Base-by-base conservation (phyloP, 2,888 invertebrate genomes). In the Lycia hirtaria region DNA sequence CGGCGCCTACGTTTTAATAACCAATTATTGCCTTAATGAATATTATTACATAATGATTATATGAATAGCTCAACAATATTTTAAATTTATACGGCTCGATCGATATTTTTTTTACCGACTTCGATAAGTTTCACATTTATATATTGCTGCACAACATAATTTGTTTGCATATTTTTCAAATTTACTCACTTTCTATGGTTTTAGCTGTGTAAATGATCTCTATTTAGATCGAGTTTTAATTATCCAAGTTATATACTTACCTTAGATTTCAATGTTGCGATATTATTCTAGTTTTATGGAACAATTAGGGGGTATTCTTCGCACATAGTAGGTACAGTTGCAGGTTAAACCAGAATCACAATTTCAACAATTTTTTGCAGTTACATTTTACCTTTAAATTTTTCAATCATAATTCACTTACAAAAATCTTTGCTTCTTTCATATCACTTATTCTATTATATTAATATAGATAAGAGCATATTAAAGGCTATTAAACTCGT, bases 401-500 rank as follows among this genome's bases (percentile, higher is more conserved):
- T 26, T 9, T 26, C 9, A 1, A 6, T 26, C 6, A 3, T 26
- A 26, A 30, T 10, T 30, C 12, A 30, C 1, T 35, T n/a, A n/a
- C n/a, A n/a, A 19, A 35, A 19, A 17, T 10, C 19, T 2, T 35
- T 35, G 7, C 10, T 38, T n/a, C 12, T 7, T 12, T 41, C 10
- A 17, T 9, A 26, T 17, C 19, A 30, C 20, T 30, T 17, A 30
- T 30, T 19, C 20, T 20, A 28, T 43, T 43, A 19, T 28, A 44
- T 17, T n/a, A 38, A 6, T 33, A 33, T 17, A 20, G 45, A 45
- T 51, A 47, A 56, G 10, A 45, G 60, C 35, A 67, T 73, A 70
- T 74, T 50, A 73, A 65, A 82, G 83, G 84, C 83, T 85, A 84
- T 83, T 90, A 87, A 87, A 88, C 87, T 84, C 73, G 65, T 68